phyloP scores from a whole-genome alignment of 1,140 invertebrate genomes.

The Ostrea edulis region DNA sequence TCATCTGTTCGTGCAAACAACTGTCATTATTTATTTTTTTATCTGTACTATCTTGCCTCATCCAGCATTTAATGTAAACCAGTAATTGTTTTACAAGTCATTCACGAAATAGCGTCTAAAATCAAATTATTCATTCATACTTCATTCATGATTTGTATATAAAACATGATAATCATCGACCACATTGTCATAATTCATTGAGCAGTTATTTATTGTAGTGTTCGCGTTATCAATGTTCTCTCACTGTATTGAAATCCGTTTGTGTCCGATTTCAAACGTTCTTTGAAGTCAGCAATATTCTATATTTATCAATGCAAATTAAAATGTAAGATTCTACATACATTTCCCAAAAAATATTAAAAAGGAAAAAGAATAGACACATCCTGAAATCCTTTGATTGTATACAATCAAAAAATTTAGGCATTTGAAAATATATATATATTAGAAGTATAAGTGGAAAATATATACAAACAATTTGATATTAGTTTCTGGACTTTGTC shows the following conservation, averaged over 20 bases:
- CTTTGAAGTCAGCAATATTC: constrained; percentile 11
- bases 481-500: background rate
- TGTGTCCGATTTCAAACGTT: background rate
- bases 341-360: too few species aligned
- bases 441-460: background rate
- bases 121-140: constrained; percentile 36
- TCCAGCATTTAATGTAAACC: constrained; percentile 16
- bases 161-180: constrained; percentile 21
- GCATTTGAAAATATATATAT: background rate
- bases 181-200: constrained; percentile 22
- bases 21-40: constrained; percentile 39
- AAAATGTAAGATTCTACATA: too few species aligned
- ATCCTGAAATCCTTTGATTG: too few species aligned
- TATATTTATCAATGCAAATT: background rate
- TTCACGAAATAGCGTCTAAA: constrained; percentile 9
- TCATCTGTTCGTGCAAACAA: constrained; percentile 16
- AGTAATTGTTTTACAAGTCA: constrained; percentile 24
- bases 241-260: constrained; percentile 19
- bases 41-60: constrained; percentile 31
- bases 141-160: constrained; percentile 36
- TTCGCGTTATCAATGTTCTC: background rate
- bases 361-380: too few species aligned
- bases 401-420: too few species aligned
- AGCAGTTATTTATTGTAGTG: constrained; percentile 6
- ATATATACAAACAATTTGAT: background rate